Base-by-base conservation (phyloP, 37 sponge, comb jelly and placozoan genomes). In the Beroe forskalii region DNA sequence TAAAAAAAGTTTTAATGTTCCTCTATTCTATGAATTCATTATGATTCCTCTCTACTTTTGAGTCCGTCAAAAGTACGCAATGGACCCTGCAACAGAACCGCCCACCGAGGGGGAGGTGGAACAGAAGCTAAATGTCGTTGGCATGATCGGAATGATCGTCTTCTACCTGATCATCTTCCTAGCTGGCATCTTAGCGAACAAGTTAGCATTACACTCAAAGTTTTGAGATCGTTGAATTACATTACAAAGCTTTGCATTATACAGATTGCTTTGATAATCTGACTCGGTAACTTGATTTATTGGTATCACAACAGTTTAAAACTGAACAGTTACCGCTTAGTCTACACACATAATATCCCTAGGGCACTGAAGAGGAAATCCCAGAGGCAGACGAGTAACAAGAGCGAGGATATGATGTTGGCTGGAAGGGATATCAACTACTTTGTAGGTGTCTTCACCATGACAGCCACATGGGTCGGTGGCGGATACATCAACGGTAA, bases 401-500 rank as follows among this genome's bases (percentile, higher is more conserved):
- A 72, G 8, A 72, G 39, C 39, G 75, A 72, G 39, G 75, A 72
- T 32, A 32, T 72, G 75, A 72, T 72, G 75, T 37, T 72, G 40
- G 75, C 75, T 27, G 66, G 75, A 30, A 23, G 75, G 39, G 40
- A 72, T 39, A 72, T 72, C 40, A 72, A 72, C 75, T 72, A 72
- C 75, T 32, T 36, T 22, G 75, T 72, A 20, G 75, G 75, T 8
- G 40, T 72, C 38, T 72, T 72, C 40, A 72, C 75, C 37, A 72
- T 72, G 75, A 72, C 75, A 3, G 75, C 75, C 4, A 72, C 75
- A 8, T 72, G 75, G 75, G 75, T 72, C 8, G 75, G 75, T 3
- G 75, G 75, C 28, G 75, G 75, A 19, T 72, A 72, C 30, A 72
- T 72, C 6, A 72, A 72, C 75, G 75, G 75, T 72, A 23, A 63